phyloP scores from a whole-genome alignment of 2,113 vertebrate species.

The Corydoras sp. region DNA sequence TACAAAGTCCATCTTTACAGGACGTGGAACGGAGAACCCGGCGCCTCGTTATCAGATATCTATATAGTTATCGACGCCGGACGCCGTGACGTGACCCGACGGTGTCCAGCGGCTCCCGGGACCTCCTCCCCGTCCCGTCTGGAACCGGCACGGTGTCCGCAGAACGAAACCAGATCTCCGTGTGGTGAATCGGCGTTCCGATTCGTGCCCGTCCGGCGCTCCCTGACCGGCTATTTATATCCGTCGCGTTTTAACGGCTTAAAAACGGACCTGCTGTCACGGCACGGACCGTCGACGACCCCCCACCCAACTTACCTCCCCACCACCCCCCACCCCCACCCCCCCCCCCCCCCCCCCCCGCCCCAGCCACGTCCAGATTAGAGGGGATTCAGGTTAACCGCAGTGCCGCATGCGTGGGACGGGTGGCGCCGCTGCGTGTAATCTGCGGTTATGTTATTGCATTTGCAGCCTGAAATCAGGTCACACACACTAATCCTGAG shows the following conservation, averaged over 20 bases:
- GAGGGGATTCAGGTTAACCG: too few relatives aligned
- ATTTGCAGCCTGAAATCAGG: conserved; percentile 58
- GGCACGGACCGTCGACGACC: not conserved
- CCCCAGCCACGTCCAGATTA: too few relatives aligned
- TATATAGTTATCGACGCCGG: conserved; percentile 3
- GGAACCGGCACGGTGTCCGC: not conserved
- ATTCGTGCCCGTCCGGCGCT: too few relatives aligned
- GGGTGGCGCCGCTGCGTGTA: conserved; percentile 28
- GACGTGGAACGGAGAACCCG: too few relatives aligned
- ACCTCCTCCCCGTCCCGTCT: not conserved
- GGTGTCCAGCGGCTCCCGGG: not conserved
- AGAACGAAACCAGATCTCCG: too few relatives aligned
- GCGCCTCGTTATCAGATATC: conserved; percentile 5
- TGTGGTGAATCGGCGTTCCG: too few relatives aligned
- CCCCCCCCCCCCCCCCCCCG: not conserved
- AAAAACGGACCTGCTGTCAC: too few relatives aligned
- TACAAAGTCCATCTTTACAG: too few relatives aligned
- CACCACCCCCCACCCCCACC: not conserved
- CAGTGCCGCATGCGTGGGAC: too few relatives aligned
- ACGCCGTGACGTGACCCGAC: conserved; percentile 12
- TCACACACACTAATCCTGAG: conserved; percentile 54
- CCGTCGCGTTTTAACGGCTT: too few relatives aligned
- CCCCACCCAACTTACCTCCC: not conserved
- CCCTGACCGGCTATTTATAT: too few relatives aligned
- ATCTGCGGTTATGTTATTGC: conserved; percentile 66